Base-by-base conservation (phyloP, 2,113 vertebrate species). In the Otus sunia region DNA sequence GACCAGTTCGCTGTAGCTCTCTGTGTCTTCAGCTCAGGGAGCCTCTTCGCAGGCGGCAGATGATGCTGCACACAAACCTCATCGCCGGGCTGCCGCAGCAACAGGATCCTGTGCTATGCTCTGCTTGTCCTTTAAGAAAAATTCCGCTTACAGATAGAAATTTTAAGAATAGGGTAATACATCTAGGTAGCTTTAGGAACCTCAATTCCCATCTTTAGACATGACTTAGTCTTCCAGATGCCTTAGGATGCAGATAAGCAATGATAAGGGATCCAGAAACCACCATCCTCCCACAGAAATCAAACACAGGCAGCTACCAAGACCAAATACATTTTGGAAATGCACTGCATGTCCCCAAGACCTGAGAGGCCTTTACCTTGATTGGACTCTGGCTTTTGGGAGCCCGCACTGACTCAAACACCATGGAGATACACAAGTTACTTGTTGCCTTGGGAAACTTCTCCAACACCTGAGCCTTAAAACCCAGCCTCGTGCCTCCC, bases 211-310 rank as follows among this genome's bases (percentile, higher is more conserved):
- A 23, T 19, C 39, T 72, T 47, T 58, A 82, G n/a, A 36, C 0
- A 0, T 18, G 58, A 34, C 69, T 32, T 29, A 21, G 25, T 37
- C 67, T 62, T 41, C 27, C 75, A 69, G 49, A 19, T 11, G 27
- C 49, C 53, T 41, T 29, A 25, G 39, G 79, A 64, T 53, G 49
- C 49, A 41, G 36, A 58, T 9, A 47, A 36, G 30, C 30, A 36
- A 8, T 0, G 0, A 7, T 0, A 18, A 18, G 18, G 37, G 67
- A 73, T 12, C 53, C 60, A 30, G 60, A 50, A 53, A 74, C 27
- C 47, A 29, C 59, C 0, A 0, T 30, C 47, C 19, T 26, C 55
- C 25, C 41, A 15, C 29, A 3, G 0, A 72, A 30, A 58, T 9
- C 19, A 1, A 50, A 25, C 32, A 22, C 0, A 27, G 30, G 30